Conservation (phyloP, 2,797 vertebrate genomes). For the Hydrocynus forskahlii region DNA sequence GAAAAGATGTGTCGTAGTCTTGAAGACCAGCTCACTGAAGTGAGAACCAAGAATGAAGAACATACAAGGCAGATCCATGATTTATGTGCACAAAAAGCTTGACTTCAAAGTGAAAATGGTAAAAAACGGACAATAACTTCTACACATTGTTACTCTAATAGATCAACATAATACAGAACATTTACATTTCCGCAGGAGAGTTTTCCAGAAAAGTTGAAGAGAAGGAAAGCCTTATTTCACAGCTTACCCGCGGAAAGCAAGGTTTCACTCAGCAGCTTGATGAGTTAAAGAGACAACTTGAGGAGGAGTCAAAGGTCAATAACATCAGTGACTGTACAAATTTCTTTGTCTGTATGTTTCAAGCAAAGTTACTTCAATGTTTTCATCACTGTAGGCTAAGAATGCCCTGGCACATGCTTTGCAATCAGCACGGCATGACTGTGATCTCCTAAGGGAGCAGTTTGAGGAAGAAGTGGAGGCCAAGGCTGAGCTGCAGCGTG, state of each 20-base stretch:
- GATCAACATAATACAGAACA: not conserved
- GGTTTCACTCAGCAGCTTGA: not conserved
- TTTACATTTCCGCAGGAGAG: not conserved
- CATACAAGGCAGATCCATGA: not conserved
- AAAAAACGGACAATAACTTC: not conserved
- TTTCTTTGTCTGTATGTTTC: not conserved
- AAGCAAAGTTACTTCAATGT: not conserved
- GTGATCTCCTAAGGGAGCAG: conserved; percentile 86
- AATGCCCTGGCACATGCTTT: conserved; percentile 81
- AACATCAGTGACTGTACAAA: not conserved
- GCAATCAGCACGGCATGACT: conserved; percentile 85
- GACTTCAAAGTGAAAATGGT: conserved; percentile 11
- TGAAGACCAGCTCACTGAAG: not conserved
- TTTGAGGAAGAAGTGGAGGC: conserved; percentile 89
- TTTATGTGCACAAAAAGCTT: not conserved
- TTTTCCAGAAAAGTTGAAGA: not conserved
- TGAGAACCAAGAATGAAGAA: not conserved
- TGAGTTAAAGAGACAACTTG: not conserved
- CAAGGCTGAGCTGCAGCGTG: conserved; percentile 85
- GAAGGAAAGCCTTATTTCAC: conserved; percentile 6
- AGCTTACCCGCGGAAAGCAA: not conserved
- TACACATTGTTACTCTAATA: not conserved
- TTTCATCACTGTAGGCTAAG: conserved; percentile 75
- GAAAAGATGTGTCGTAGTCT: not conserved
- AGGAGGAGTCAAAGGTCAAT: not conserved